These are phyloP conservation scores for Telmatochromis sp. DNA, from an alignment of 2,113 vertebrate species.

Conservation along the genomic window DNA sequence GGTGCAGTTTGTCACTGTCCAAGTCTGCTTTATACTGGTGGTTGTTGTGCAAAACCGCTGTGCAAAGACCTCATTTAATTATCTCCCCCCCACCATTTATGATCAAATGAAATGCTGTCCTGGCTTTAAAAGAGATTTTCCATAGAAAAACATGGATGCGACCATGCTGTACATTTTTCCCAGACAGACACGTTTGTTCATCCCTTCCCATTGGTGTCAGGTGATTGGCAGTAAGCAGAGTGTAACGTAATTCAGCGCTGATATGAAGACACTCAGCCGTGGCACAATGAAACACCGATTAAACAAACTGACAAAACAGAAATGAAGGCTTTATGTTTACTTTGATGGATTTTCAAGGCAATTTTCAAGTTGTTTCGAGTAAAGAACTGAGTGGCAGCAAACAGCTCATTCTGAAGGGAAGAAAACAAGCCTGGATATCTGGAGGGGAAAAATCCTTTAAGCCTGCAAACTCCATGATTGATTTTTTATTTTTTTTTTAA, in stretches of 20 bases:
- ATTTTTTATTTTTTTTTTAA: neutral
- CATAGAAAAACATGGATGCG: neutral
- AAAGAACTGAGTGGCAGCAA: slow-evolving; percentile 1
- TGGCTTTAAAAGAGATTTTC: neutral
- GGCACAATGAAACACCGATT: slow-evolving; percentile 27
- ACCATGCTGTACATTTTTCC: neutral
- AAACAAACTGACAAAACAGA: slow-evolving; percentile 36
- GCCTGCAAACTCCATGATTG: neutral
- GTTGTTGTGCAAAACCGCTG: neutral
- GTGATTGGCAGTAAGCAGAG: slow-evolving; percentile 24
- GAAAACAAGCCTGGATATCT: neutral
- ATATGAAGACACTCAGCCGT: slow-evolving; percentile 26
- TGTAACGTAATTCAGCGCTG: neutral
- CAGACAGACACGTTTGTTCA: neutral
- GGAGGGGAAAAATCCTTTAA: neutral
- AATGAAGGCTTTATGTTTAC: slow-evolving; percentile 25
- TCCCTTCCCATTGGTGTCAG: neutral
- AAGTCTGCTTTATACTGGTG: neutral
- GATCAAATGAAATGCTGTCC: neutral
- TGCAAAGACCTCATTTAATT: neutral
- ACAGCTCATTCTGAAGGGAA: neutral
- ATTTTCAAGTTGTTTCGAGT: slow-evolving; percentile 31
- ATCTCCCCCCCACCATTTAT: neutral
- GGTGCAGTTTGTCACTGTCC: neutral
- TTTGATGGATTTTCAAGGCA: slow-evolving; percentile 41